phyloP scores from a whole-genome alignment of 2,888 invertebrate species.

The Limnephilus rhombicus region DNA sequence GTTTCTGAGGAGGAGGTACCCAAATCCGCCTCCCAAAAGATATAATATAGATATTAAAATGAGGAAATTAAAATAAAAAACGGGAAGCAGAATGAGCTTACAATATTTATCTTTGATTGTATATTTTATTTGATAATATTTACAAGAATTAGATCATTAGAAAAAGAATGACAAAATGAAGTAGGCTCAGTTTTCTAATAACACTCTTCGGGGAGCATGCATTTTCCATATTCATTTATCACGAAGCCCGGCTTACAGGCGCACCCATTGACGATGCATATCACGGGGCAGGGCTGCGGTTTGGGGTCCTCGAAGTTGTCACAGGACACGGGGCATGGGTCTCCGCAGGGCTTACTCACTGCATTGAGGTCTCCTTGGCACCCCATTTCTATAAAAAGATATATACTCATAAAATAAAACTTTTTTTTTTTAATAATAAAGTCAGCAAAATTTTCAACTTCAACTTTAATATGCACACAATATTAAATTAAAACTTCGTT shows the following conservation, averaged over 20 bases:
- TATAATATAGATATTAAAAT: too few relatives aligned
- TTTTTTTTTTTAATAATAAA: too few relatives aligned
- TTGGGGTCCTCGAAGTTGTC: background rate
- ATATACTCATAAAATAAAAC: background rate
- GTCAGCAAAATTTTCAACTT: too few relatives aligned
- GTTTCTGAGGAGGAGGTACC: too few relatives aligned
- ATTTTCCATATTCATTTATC: constrained; percentile 17
- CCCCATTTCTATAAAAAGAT: background rate
- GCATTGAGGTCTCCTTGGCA: constrained; percentile 41
- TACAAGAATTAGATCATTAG: background rate
- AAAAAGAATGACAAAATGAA: background rate
- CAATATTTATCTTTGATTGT: background rate
- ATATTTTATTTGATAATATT: background rate
- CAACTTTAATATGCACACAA: too few relatives aligned
- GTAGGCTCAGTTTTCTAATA: background rate
- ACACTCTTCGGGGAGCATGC: constrained; percentile 36
- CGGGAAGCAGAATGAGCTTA: too few relatives aligned
- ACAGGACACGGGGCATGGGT: constrained; percentile 46
- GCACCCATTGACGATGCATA: constrained; percentile 39
- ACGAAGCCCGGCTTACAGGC: constrained; percentile 42
- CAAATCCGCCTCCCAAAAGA: too few relatives aligned
- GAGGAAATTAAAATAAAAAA: too few relatives aligned
- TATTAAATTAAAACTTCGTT: too few relatives aligned
- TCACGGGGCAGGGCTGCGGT: background rate
- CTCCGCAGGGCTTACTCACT: constrained; percentile 26